Evolutionary conservation across 2,113 vertebrate genomes (phyloP), one percentile per base, ranked within the genome.

Genomic region (Nibea albiflora): DNA sequence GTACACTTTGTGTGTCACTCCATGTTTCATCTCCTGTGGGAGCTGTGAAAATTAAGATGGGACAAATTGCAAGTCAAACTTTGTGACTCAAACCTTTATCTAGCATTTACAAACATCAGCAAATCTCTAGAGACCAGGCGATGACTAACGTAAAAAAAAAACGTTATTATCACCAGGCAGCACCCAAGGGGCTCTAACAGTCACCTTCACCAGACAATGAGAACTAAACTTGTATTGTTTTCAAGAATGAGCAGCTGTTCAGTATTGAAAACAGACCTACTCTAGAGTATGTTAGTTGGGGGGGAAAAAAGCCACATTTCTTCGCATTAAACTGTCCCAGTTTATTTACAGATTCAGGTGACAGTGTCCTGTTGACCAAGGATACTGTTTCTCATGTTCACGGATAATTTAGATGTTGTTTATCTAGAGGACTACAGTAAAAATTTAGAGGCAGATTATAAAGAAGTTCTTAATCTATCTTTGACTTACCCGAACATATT

Each of bases 131-230:
- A 50, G 19, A 35, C 24, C 19, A 49, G 19, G 14, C 8, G 4
- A 42, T 44, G 52, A 57, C 46, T 44, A 69, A 70, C 57, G 44
- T 2, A 35, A 0, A 49, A 15, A 62, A 62, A 69, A 44, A 44
- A 44, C n/a, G 58, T 52, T 67, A 67, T 60, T 74, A 74, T 61
- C 28, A 49, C n/a, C 57, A 80, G 61, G 47, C 50, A 26, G 42
- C 60, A 28, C 31, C 35, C 5, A 15, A 22, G 44, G 42, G 44
- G 19, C 22, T 47, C 22, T 17, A 3, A 39, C 67, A 71, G 67
- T 71, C 76, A 71, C 35, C 71, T 62, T 72, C 58, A 56, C 24
- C 67, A 54, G 50, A 79, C 19, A 56, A 64, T 56, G 19, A 50
- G 42, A 47, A 56, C 24, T 11, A 14, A 22, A 79, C 39, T 10